These are phyloP conservation scores for Drosophila ercepeae DNA, from an alignment of 1,140 invertebrate species.

Conservation along the genomic window DNA sequence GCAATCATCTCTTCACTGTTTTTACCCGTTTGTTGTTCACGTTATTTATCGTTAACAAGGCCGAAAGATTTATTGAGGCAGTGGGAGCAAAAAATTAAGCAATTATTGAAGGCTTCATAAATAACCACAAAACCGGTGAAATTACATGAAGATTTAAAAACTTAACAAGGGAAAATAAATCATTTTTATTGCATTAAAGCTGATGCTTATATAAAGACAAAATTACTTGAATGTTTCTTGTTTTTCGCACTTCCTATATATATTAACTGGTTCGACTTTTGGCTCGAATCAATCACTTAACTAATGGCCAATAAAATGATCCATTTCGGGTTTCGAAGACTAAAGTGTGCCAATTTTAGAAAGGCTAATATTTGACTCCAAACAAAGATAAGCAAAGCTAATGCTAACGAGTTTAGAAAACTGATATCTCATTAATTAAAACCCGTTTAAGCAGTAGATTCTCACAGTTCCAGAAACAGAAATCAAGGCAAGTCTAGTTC, in stretches of 20 bases:
- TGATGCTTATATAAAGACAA: neutral
- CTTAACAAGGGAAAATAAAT: neutral
- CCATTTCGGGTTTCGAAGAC: neutral
- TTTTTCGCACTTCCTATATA: neutral
- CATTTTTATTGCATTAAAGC: neutral
- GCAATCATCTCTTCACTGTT: slow-evolving; percentile 14
- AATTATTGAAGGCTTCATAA: slow-evolving; percentile 16
- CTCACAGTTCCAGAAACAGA: slow-evolving; percentile 22
- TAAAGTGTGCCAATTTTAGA: slow-evolving; percentile 40
- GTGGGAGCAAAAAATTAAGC: slow-evolving; percentile 20
- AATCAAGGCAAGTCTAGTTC: neutral
- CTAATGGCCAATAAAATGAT: slow-evolving; percentile 6
- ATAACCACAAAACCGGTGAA: slow-evolving; percentile 5
- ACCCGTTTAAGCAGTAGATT: slow-evolving; percentile 31
- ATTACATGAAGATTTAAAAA: slow-evolving; percentile 19
- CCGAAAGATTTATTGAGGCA: slow-evolving; percentile 33
- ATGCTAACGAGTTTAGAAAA: slow-evolving; percentile 33
- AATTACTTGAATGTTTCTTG: neutral
- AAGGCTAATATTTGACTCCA: slow-evolving; percentile 26
- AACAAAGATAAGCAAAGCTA: slow-evolving; percentile 29
- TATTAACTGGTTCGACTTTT: neutral
- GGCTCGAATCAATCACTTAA: slow-evolving; percentile 1
- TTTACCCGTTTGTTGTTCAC: slow-evolving; percentile 31
- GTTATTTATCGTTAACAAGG: slow-evolving; percentile 19
- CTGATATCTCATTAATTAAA: slow-evolving; percentile 35